Evolutionary conservation across 1,140 invertebrate species (phyloP), one percentile per base, ranked within the genome.

Genomic region (Trichogramma pretiosum): DNA sequence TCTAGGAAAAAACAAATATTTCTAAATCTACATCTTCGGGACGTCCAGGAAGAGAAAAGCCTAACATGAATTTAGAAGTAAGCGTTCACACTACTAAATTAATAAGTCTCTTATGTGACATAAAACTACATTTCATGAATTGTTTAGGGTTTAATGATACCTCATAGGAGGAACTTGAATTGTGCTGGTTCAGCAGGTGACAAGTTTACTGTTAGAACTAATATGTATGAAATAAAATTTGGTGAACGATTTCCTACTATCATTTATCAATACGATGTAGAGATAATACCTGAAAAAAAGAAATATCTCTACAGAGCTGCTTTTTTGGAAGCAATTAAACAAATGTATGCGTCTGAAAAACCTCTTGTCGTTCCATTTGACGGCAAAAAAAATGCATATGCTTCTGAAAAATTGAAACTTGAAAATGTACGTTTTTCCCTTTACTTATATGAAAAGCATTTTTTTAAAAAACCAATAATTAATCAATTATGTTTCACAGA

Each of bases 301-400:
- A 77, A 72, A 48, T 68, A 65, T 46, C 58, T 75, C 16, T 61
- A 69, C 21, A 63, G 73, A 62, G 1, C 4, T 0, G 55, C 63
- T 13, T 64, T 74, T 35, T 54, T 70, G 42, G 26, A 48, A 47
- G 58, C 72, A 7, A 54, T 52, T 32, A n/a, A 5, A 2, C 39
- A 49, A 47, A 16, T 62, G 19, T 74, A 62, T 52, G 55, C 56
- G 0, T 51, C 61, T 0, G 54, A 57, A 16, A 47, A 56, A 46
- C 79, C 81, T 3, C n/a, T n/a, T n/a, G n/a, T n/a, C n/a, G n/a
- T n/a, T n/a, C 85, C 83, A 14, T 89, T 77, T 72, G 86, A 89
- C 71, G 86, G 86, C 5, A 75, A 70, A 17, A 82, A 78, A 49
- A 85, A 81, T 63, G 63, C 81, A 18, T 85, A 79, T 59, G 76